Percentiles rank a stretch among this genome's conserved stretches.
Evolutionary conservation across 2,113 vertebrate species (phyloP).

Genomic region (Cheirogaleus medius): DNA sequence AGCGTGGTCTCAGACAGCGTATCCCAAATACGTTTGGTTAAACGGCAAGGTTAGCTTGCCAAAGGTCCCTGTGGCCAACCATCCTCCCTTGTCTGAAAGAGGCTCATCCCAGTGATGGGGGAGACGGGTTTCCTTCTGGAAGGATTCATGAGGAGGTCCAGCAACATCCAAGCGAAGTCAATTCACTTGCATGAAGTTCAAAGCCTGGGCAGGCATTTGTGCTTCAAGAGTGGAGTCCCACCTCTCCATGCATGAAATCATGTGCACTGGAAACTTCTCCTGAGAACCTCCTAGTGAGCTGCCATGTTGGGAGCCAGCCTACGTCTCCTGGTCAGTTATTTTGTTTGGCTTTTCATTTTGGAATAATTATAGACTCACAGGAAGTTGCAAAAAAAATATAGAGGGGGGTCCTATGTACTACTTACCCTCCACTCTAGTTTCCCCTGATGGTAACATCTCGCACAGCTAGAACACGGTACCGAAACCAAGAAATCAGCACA

Average conservation of each 20-base stretch:
- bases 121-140: background rate
- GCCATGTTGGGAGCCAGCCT: background rate
- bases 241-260: background rate
- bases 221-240: background rate
- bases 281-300: background rate
- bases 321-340: background rate
- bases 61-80: background rate
- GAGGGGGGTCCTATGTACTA: background rate
- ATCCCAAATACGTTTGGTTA: background rate
- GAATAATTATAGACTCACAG: background rate
- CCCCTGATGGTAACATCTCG: background rate
- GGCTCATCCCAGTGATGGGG: rapidly evolving
- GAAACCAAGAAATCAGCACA: background rate
- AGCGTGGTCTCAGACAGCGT: too few relatives aligned
- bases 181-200: too few relatives aligned
- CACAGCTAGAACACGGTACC: background rate
- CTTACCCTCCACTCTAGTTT: background rate
- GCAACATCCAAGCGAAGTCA: background rate
- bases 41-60: background rate
- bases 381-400: background rate
- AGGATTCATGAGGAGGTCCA: background rate
- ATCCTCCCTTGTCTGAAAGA: background rate
- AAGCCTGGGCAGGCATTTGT: rapidly evolving
- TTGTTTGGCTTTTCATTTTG: background rate
- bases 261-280: background rate